Evolutionary conservation across 1,140 invertebrate species (phyloP).

Genomic region (Musca domestica): DNA sequence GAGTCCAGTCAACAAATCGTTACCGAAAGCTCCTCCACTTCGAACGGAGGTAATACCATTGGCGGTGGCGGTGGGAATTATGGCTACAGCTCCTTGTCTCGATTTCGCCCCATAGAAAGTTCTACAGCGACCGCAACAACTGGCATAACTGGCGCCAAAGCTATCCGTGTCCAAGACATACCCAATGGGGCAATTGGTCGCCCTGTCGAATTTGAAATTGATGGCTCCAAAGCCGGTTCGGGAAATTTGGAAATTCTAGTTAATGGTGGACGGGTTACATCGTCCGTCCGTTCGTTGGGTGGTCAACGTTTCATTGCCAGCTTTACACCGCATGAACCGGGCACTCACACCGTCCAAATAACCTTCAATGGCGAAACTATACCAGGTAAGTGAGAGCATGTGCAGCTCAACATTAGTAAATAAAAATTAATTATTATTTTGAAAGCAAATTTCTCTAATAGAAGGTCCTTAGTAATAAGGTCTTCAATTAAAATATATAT

Average conservation of each 20-base stretch:
- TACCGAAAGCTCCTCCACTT: conserved; percentile 35
- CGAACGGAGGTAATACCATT: neutral
- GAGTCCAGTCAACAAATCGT: conserved; percentile 51
- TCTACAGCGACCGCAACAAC: conserved; percentile 49
- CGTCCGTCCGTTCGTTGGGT: conserved; percentile 88
- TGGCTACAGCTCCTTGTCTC: conserved; percentile 45
- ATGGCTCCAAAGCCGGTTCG: conserved; percentile 90
- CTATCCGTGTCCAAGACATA: conserved; percentile 81
- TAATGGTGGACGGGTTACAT: conserved; percentile 92
- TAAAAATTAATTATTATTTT: too few relatives aligned
- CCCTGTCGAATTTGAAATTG: conserved; percentile 95
- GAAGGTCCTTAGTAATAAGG: too few relatives aligned
- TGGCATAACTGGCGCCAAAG: conserved; percentile 60
- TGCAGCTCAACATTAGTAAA: too few relatives aligned
- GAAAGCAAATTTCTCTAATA: too few relatives aligned
- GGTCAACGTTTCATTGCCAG: conserved; percentile 85
- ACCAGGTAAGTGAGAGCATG: conserved; percentile 76
- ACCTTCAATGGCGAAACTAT: conserved; percentile 94
- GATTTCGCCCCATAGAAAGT: conserved; percentile 51
- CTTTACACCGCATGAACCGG: conserved; percentile 84
- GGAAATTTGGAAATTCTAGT: conserved; percentile 96
- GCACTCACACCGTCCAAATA: conserved; percentile 87
- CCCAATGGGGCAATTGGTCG: conserved; percentile 82
- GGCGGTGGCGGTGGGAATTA: conserved; percentile 24
- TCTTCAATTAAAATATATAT: too few relatives aligned